These are phyloP conservation scores for Melieria picta DNA, from an alignment of 2,888 invertebrate species.

Conservation along the genomic window DNA sequence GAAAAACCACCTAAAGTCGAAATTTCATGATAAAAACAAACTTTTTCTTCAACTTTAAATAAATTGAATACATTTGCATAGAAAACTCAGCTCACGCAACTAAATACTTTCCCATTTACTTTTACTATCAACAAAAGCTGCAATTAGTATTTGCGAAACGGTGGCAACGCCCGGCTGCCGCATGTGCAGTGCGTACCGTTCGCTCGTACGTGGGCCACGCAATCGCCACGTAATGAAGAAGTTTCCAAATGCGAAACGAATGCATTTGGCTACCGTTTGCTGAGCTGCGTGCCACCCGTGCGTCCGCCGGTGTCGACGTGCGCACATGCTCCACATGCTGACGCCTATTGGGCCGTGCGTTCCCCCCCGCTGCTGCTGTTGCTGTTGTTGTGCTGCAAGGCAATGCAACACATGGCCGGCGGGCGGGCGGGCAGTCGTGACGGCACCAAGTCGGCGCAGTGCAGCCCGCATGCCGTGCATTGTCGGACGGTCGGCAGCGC, in stretches of 20 bases:
- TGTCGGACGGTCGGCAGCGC: neutral
- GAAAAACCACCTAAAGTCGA: too few species aligned
- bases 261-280: constrained; percentile 55
- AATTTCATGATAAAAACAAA: too few species aligned
- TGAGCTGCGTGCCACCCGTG: constrained; percentile 19
- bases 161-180: too few species aligned
- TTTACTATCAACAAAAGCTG: too few species aligned
- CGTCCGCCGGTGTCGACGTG: constrained; percentile 20
- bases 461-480: neutral
- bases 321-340: constrained; percentile 27
- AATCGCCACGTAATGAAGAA: constrained; percentile 52
- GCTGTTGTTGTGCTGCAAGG: neutral
- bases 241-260: constrained; percentile 62
- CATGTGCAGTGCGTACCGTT: too few species aligned
- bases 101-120: too few species aligned
- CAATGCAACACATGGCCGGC: constrained; percentile 30
- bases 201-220: neutral
- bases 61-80: too few species aligned
- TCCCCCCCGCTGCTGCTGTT: constrained; percentile 22
- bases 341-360: constrained; percentile 11
- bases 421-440: neutral
- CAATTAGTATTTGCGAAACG: too few species aligned
- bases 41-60: too few species aligned
- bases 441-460: too few species aligned
- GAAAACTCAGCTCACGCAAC: too few species aligned